phyloP scores from a whole-genome alignment of 2,797 vertebrate species.

The Pangasius djambal region DNA sequence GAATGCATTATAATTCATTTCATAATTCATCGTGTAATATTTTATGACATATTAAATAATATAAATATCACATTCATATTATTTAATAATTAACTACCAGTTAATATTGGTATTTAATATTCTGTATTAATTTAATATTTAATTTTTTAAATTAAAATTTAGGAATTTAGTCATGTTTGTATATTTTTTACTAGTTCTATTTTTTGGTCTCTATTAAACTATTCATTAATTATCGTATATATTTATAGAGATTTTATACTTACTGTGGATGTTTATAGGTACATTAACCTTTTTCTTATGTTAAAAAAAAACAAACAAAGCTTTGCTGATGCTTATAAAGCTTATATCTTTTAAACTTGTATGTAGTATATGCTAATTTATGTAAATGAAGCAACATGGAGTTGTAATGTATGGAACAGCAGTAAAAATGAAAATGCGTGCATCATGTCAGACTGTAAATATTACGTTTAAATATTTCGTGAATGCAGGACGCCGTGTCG shows the following conservation, averaged over 20 bases:
- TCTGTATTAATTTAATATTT: not conserved
- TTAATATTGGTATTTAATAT: not conserved
- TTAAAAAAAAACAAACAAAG: too few relatives aligned
- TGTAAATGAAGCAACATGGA: not conserved
- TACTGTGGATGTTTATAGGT: not conserved
- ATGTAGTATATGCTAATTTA: not conserved
- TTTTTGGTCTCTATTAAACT: not conserved
- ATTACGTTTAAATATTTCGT: slow-evolving; percentile 18
- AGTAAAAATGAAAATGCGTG: not conserved
- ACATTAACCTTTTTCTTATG: not conserved
- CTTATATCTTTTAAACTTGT: not conserved
- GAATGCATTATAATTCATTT: not conserved
- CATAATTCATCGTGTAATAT: too few relatives aligned
- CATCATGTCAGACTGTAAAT: not conserved
- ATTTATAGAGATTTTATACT: not conserved
- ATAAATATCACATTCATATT: not conserved
- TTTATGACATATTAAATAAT: not conserved
- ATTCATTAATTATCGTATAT: not conserved
- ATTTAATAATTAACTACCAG: not conserved
- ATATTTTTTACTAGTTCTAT: not conserved
- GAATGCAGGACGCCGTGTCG: slow-evolving; percentile 81
- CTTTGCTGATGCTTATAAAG: not conserved
- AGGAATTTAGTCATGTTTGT: not conserved
- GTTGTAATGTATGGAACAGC: not conserved
- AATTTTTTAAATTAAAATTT: not conserved